Base-by-base conservation (phyloP, 2,888 invertebrate species). In the Amiota minor region DNA sequence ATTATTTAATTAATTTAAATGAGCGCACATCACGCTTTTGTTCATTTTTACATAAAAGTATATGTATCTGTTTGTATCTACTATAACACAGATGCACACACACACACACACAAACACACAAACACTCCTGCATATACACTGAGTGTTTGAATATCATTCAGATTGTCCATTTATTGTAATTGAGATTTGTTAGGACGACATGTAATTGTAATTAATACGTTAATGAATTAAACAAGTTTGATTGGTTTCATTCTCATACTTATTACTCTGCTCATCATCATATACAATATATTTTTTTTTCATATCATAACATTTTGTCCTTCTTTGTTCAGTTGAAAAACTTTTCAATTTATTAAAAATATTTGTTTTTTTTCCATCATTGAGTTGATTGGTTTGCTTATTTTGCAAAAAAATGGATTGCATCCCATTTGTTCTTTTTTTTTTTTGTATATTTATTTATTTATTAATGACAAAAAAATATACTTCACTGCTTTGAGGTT, bases 1-100 rank as follows among this genome's bases (percentile, higher is more conserved):
- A 79, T 77, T 79, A 72, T 73, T 79, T 79, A 79, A 79, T 79
- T 79, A 75, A 79, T 79, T 77, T 75, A 59, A 78, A 74, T 71
- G 71, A 55, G 62, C 16, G 35, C 35, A 35, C 6, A 35, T 35
- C 35, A 35, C 35, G 47, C 53, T 67, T 70, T 74, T 53, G 50
- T 62, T 70, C n/a, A 59, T 59, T 65, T 73, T 74, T 68, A 47
- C 74, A 16, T 65, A 16, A 65, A 78, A 20, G 14, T 53, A 53
- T 53, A 45, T 62, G 23, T 18, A 12, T 61, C 23, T 23, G 11
- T 45, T 12, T 20, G 10, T 18, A 20, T 68, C 2, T 8, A 35
- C 35, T 23, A 23, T 23, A 23, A 23, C 23, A 23, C 23, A 23
- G 23, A 67, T 72, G 74, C 68, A 61, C 64, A 73, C 72, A 70